phyloP scores from a whole-genome alignment of 2,113 vertebrate species.

The Oncorhynchus gorbuscha region DNA sequence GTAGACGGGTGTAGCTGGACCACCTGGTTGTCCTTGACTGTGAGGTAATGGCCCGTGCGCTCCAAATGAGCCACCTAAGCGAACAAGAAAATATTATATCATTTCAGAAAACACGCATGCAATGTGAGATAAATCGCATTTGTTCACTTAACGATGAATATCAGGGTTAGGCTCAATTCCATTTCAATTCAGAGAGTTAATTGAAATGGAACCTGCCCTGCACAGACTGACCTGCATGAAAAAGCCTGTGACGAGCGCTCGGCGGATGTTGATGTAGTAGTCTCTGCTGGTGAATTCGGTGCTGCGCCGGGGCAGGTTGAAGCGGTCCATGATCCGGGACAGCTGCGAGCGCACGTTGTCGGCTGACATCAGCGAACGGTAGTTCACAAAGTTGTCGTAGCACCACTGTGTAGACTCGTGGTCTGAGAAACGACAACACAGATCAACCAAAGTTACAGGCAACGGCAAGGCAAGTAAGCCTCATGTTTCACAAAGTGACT shows the following conservation, averaged over 20 bases:
- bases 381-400: slow-evolving; percentile 99
- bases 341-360: slow-evolving; percentile 99
- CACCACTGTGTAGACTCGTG: slow-evolving; percentile 99
- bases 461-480: too few species aligned
- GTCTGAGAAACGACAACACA: slow-evolving; percentile 73
- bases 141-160: too few species aligned
- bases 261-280: slow-evolving; percentile 99
- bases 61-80: slow-evolving; percentile 89
- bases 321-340: slow-evolving; percentile 99
- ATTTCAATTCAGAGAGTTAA: too few species aligned
- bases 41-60: slow-evolving; percentile 93
- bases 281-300: slow-evolving; percentile 99
- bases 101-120: too few species aligned
- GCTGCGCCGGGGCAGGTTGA: slow-evolving; percentile 96
- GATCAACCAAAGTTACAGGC: too few species aligned
- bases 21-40: slow-evolving; percentile 97
- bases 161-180: too few species aligned
- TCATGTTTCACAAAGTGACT: too few species aligned
- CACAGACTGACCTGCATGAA: slow-evolving; percentile 91
- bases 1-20: slow-evolving; percentile 97
- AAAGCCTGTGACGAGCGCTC: slow-evolving; percentile 97
- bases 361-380: slow-evolving; percentile 98
- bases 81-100: background rate
- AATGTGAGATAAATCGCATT: too few species aligned
- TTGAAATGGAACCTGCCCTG: too few species aligned